Base-by-base conservation (phyloP, 1,140 invertebrate genomes). In the Ooceraea biroi region DNA sequence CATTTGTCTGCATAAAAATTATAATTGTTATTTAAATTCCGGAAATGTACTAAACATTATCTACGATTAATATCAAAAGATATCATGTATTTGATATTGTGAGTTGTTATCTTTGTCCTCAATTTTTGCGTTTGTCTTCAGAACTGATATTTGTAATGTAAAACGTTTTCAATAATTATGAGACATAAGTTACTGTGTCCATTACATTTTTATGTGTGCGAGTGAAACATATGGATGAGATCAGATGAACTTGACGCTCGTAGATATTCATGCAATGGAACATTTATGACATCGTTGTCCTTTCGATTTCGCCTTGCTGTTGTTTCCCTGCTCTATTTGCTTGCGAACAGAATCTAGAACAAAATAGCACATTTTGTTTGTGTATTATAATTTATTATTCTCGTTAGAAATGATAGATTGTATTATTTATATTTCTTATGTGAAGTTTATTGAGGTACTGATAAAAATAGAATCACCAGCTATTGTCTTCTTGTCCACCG, bases 401-500 rank as follows among this genome's bases (percentile, higher is more conserved):
- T 50, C 12, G n/a, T 30, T 48, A 14, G 22, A 46, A 50, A 50
- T 36, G 44, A 36, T 14, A 12, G 17, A 52, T 41, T 36, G 2
- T 36, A 36, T 36, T 7, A 48, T 72, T 48, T 63, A 55, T 44
- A 46, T 60, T 50, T 10, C 17, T 12, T 11, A 44, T 22, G 22
- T 25, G n/a, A 46, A 80, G 36, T 80, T 69, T 30, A 27, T 71
- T 11, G 52, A 57, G 44, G 11, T 57, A 72, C 41, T 44, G n/a
- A 52, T 46, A 41, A 52, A 27, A 36, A 55, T 4, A 12, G 0
- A 12, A 52, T 83, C 88, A 93, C 92, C 96, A 85, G 96, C 96
- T 22, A 97, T 80, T 17, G 95, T 92, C 88, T 95, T 95, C 90
- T 95, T 96, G 58, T 96, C 96, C 58, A 97, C 95, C 1, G 95